Evolutionary conservation across 1,140 invertebrate genomes (phyloP).

Genomic region (Cotesia vestalis): DNA sequence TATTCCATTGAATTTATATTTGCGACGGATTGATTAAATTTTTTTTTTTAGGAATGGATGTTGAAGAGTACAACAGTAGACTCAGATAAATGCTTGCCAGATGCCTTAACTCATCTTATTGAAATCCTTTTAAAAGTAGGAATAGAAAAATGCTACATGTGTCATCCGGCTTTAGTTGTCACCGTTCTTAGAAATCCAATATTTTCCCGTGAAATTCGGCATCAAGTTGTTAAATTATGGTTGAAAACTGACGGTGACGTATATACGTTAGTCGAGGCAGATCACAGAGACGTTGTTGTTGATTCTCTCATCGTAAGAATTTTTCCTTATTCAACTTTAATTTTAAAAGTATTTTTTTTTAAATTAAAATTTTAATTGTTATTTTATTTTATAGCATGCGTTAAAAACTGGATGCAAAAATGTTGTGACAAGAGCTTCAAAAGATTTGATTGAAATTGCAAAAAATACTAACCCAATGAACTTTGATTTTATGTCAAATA

Average conservation of each 20-base stretch:
- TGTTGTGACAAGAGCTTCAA: not conserved
- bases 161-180: constrained; percentile 2
- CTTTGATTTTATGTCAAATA: not conserved
- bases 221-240: constrained; percentile 15
- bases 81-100: not conserved
- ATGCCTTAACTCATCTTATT: not conserved
- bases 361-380: not conserved
- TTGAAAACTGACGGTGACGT: constrained; percentile 1
- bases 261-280: not conserved
- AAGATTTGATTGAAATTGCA: not conserved
- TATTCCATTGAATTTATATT: not conserved
- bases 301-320: constrained; percentile 6
- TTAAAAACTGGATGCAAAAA: not conserved
- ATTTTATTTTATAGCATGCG: not conserved
- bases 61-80: not conserved
- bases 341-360: not conserved
- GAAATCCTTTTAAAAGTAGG: constrained; percentile 10
- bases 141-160: constrained; percentile 18
- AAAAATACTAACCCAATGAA: not conserved
- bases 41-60: not conserved
- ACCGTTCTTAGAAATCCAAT: not conserved
- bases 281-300: not conserved
- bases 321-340: not conserved
- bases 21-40: not conserved
- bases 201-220: constrained; percentile 9